A percentile compares a stretch with the other conserved stretches of the same genome.
These are phyloP conservation scores for Kryphioiulus occultus DNA, from an alignment of 2,888 invertebrate genomes.

Conservation along the genomic window DNA sequence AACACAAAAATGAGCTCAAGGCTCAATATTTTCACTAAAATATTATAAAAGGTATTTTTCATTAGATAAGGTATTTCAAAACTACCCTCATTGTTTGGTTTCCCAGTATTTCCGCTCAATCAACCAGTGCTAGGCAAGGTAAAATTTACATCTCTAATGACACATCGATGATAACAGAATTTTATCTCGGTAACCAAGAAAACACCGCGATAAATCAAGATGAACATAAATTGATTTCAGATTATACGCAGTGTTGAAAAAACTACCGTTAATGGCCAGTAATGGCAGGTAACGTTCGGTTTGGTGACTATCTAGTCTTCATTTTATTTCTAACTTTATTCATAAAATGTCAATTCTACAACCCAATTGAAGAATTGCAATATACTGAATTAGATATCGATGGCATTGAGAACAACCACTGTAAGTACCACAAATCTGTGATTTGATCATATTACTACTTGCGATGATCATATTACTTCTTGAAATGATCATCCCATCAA, in stretches of 20 bases:
- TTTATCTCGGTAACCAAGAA: constrained; percentile 9
- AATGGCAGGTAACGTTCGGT: neutral
- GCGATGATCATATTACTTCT: no score
- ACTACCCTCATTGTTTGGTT: neutral
- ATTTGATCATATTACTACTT: no score
- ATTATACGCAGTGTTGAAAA: neutral
- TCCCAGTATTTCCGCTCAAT: neutral
- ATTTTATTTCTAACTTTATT: neutral
- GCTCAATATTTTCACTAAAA: neutral
- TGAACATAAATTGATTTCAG: constrained; percentile 11
- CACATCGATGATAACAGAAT: neutral
- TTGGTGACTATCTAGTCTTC: neutral
- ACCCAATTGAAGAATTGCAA: neutral
- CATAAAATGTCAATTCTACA: neutral
- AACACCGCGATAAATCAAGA: neutral
- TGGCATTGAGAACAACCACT: neutral
- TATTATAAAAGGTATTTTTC: neutral
- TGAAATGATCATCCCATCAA: no score
- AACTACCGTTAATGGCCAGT: neutral
- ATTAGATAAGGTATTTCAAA: constrained; percentile 1
- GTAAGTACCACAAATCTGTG: neutral
- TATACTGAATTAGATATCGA: neutral
- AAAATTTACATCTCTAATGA: neutral
- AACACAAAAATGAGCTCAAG: neutral
- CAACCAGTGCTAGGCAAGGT: neutral